Percentiles rank a stretch among this genome's conserved stretches.
phyloP scores from a whole-genome alignment of 2,888 invertebrate genomes.

The Notocelia uddmanniana region DNA sequence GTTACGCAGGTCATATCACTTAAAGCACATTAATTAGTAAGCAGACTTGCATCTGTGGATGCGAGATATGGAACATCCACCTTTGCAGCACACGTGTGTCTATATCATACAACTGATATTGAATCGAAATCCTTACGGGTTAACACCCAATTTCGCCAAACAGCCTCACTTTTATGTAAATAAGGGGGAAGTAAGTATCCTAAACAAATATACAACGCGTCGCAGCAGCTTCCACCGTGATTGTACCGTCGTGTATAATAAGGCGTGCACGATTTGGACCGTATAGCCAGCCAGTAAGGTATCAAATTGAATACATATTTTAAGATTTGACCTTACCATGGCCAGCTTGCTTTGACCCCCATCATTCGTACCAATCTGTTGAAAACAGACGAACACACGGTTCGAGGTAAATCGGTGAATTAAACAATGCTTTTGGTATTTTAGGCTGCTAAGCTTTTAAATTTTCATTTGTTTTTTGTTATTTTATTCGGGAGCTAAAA shows the following conservation, averaged over 20 bases:
- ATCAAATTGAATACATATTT: constrained; percentile 5
- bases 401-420: constrained; percentile 55
- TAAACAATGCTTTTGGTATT: constrained; percentile 64
- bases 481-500: constrained; percentile 32
- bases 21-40: constrained; percentile 26
- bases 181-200: constrained; percentile 73
- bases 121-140: constrained; percentile 55
- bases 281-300: neutral
- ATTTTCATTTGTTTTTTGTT: constrained; percentile 42
- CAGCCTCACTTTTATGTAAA: constrained; percentile 64
- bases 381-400: constrained; percentile 48
- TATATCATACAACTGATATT: constrained; percentile 59
- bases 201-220: constrained; percentile 81
- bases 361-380: constrained; percentile 48
- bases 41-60: constrained; percentile 28
- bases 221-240: constrained; percentile 68
- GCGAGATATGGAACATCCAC: constrained; percentile 51
- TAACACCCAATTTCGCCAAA: constrained; percentile 64
- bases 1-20: constrained; percentile 7
- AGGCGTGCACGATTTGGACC: neutral
- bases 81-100: constrained; percentile 55
- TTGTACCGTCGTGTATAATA: constrained; percentile 51
- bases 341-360: constrained; percentile 63
- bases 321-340: constrained; percentile 39
- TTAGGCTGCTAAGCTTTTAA: constrained; percentile 55